A percentile compares a stretch with the other conserved stretches of the same genome.
Conservation (phyloP, 2,113 vertebrate species). For the Corvus moneduloides region DNA sequence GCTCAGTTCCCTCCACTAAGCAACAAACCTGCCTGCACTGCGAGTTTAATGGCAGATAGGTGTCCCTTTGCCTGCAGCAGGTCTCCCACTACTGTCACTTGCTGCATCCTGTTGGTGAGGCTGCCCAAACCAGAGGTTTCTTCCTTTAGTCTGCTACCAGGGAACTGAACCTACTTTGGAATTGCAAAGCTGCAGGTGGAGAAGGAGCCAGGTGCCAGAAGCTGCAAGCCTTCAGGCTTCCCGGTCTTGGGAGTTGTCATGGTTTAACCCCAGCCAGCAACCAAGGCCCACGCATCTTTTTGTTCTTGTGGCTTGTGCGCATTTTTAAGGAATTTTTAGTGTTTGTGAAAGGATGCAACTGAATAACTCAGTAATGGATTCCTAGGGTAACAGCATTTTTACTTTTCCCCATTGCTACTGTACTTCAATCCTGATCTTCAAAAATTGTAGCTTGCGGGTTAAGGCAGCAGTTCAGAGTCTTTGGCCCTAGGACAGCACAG, state of each 20-base stretch:
- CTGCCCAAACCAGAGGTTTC: background rate
- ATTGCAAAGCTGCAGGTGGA: background rate
- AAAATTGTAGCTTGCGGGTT: background rate
- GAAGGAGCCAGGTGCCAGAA: background rate
- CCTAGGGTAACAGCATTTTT: background rate
- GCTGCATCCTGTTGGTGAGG: background rate
- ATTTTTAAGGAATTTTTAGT: background rate
- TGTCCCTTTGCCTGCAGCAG: background rate
- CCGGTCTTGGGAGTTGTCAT: background rate
- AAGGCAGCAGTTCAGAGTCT: background rate
- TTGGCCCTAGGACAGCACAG: background rate
- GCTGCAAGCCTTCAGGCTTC: background rate
- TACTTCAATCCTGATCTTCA: background rate
- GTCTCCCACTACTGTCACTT: background rate
- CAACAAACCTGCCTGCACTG: background rate
- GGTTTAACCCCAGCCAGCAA: background rate
- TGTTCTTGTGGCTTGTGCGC: background rate
- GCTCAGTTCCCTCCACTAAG: background rate
- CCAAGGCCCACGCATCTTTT: background rate
- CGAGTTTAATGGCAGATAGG: rapidly evolving
- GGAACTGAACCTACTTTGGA: background rate
- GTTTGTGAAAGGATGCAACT: background rate
- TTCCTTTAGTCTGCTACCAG: background rate
- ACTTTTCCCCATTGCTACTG: background rate
- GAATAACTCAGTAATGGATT: background rate